Evolutionary conservation across 2,888 invertebrate genomes (phyloP), one percentile per base, ranked within the genome.

Genomic region (Mylabris sibirica): DNA sequence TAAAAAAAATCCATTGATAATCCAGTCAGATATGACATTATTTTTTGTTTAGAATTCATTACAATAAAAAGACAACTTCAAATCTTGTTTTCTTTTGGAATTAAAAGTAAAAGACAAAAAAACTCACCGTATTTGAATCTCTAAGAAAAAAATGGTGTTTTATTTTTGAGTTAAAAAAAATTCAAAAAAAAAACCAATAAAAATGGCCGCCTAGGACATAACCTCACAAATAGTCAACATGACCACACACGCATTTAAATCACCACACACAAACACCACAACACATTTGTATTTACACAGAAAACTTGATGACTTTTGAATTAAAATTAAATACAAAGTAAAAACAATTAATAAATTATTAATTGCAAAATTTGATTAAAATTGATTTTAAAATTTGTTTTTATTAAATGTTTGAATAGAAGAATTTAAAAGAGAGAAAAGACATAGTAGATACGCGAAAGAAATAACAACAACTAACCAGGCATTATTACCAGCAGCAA

Each of bases 81-180:
- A 49, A 49, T 20, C 49, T 44, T 44, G 41, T 44, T 17, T 6
- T 44, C 3, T n/a, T 44, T n/a, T 38, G 12, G 12, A 38, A 38
- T 38, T 49, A 17, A 20, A 49, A 20, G 9, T n/a, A 49, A 17
- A n/a, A 49, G 20, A 49, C 9, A 49, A 20, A 49, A 20, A 20
- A 63, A 71, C 75, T 75, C 66, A 76, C 76, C 75, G 75, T 72
- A 76, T 69, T 74, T 75, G 73, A 75, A 75, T 60, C 74, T 75
- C 74, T 44, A 44, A n/a, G n/a, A n/a, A 35, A 59, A 49, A 44
- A 44, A 30, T 30, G n/a, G n/a, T n/a, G n/a, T 30, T 30, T 30
- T 30, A 2, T 44, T 17, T 5, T 17, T n/a, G 11, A 1, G 3
- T 17, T 17, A 3, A 1, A 44, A 49, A 49, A 49, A n/a, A 44